A percentile compares a stretch with the other conserved stretches of the same genome.
Conservation (phyloP, 1,140 invertebrate genomes). For the Microplitis demolitor region DNA sequence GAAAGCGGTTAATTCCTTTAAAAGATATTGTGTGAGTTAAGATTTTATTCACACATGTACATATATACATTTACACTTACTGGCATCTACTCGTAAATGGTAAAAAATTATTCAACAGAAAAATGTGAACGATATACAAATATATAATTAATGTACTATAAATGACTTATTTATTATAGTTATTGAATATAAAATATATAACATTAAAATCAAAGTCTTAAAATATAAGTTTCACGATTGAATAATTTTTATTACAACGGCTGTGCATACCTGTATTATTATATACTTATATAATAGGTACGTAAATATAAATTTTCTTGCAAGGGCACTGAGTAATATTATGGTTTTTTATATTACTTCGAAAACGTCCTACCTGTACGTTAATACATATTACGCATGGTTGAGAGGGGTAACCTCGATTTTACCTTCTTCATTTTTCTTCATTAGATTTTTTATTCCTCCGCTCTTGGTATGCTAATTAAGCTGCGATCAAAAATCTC, state of each 20-base stretch:
- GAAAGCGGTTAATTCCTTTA: no score
- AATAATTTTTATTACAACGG: not conserved
- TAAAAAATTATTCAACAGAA: no score
- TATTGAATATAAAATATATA: no score
- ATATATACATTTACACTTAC: no score
- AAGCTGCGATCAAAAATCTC: constrained; percentile 24
- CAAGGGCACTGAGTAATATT: constrained; percentile 7
- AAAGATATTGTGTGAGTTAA: no score
- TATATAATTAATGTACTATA: no score
- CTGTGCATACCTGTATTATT: not conserved
- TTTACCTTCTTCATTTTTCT: constrained; percentile 13
- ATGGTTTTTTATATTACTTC: not conserved
- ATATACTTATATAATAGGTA: constrained; percentile 4
- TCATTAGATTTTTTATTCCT: constrained; percentile 23
- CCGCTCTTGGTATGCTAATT: constrained; percentile 28
- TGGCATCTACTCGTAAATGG: no score
- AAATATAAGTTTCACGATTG: no score
- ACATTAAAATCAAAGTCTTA: no score
- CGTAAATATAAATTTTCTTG: not conserved
- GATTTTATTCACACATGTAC: no score
- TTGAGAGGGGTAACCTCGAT: constrained; percentile 34
- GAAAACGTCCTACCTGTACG: constrained; percentile 30
- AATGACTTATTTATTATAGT: no score
- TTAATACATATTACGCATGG: constrained; percentile 38
- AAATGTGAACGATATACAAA: no score